Evolutionary conservation across 2,888 invertebrate genomes (phyloP), one percentile per base, ranked within the genome.

Genomic region (Caenorhabditis sp.): DNA sequence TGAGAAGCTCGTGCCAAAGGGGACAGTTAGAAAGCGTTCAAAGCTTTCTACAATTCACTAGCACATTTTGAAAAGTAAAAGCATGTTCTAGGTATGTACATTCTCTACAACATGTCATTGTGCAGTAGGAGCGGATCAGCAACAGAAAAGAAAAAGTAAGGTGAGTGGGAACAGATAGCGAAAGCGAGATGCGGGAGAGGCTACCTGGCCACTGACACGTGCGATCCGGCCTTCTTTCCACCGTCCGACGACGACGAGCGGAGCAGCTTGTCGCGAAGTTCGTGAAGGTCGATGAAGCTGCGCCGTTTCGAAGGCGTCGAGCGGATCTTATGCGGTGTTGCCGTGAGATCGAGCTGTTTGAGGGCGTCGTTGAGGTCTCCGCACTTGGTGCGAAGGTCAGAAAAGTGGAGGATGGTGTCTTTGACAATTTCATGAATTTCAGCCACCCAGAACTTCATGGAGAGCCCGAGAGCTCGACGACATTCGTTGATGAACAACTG

Each of bases 401-500:
- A 85, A 79, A 89, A 89, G 75, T 89, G 87, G 11, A 89, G 78
- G 45, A 89, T 89, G 13, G 89, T 88, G 70, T 89, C 87, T 70
- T 89, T 89, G 62, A 89, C 89, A 61, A 89, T 89, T 62, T 89
- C 89, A 74, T 89, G 89, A 20, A 89, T 89, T 61, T 89, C 89
- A 7, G 89, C 89, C 32, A 89, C 89, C 89, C 89, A 89, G 82
- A 89, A 89, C 61, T 89, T 89, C 89, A 89, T 89, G 30, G 88
- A 85, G n/a, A 89, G 76, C 1, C 89, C 89, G 17, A 89, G 74
- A 4, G 89, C 89, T 15, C 89, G 78, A 32, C 89, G 85, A 45
- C 89, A 89, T 70, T 89, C 89, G 73, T 89, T 89, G 63, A 89
- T 88, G 80, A 89, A 89, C 0, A 86, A 82, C 62, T 89, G 89